Percentiles rank a stretch among this genome's conserved stretches.
Evolutionary conservation across 2,888 invertebrate species (phyloP).

Genomic region (Thecocarcelia acutangulata): DNA sequence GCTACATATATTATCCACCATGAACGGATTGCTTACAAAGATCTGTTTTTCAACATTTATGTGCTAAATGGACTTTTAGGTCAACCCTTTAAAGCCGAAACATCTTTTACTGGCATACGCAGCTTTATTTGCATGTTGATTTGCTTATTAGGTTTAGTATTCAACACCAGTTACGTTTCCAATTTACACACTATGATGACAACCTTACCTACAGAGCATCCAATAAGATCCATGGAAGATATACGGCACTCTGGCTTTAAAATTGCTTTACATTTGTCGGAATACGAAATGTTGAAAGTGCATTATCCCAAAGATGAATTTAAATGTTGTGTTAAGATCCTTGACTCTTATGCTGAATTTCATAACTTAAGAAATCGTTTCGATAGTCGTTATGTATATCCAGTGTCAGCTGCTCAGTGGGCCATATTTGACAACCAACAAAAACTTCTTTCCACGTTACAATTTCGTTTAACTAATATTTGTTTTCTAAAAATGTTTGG

Average conservation of each 20-base stretch:
- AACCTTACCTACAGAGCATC: constrained; percentile 58
- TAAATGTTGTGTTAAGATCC: constrained; percentile 13
- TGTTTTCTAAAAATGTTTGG: constrained; percentile 62
- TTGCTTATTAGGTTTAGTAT: constrained; percentile 65
- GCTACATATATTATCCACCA: constrained; percentile 27
- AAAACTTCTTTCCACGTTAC: constrained; percentile 59
- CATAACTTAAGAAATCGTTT: constrained; percentile 3
- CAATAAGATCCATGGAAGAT: constrained; percentile 60
- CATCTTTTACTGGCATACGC: constrained; percentile 56
- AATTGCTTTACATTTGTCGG: constrained; percentile 42
- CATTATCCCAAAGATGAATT: neutral
- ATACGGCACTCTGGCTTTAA: constrained; percentile 35
- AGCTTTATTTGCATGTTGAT: constrained; percentile 67
- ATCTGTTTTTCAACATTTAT: constrained; percentile 62
- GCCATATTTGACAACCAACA: constrained; percentile 67
- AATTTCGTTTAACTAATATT: constrained; percentile 65
- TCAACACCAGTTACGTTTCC: constrained; percentile 69
- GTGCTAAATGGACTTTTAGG: constrained; percentile 65
- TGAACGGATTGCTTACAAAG: neutral
- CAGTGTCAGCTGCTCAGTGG: constrained; percentile 66
- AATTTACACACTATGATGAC: constrained; percentile 69
- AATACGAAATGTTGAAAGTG: neutral
- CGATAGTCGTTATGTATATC: constrained; percentile 65
- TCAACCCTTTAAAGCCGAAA: constrained; percentile 57
- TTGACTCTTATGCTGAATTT: constrained; percentile 2